Evolutionary conservation across 2,113 vertebrate species (phyloP).

Genomic region (Ophthalmolycus amberensis): DNA sequence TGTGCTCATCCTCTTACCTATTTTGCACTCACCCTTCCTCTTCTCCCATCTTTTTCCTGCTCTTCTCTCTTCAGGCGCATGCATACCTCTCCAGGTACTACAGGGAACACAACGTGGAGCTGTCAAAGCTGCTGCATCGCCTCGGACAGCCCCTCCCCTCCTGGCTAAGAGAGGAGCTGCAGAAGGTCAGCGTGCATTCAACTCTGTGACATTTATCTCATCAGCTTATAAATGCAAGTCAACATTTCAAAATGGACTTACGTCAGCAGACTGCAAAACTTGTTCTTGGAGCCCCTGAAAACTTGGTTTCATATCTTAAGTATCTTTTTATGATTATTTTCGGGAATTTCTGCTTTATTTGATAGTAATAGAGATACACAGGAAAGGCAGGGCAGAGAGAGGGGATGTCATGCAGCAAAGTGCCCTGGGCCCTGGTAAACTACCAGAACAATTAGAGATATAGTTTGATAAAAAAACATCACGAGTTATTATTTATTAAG

Average conservation of each 20-base stretch:
- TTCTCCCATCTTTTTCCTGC: neutral
- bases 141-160: slow-evolving; percentile 95
- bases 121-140: slow-evolving; percentile 94
- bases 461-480: neutral
- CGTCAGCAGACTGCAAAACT: neutral
- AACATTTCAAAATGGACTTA: neutral
- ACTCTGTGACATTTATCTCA: slow-evolving; percentile 22
- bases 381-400: too few species aligned
- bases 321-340: neutral
- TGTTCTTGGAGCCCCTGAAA: neutral
- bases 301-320: neutral
- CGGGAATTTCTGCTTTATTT: too few species aligned
- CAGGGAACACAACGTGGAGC: slow-evolving; percentile 95
- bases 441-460: neutral
- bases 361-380: too few species aligned
- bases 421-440: neutral
- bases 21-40: neutral
- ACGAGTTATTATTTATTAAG: neutral
- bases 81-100: slow-evolving; percentile 94
- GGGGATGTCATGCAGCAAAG: too few species aligned
- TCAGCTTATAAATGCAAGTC: neutral
- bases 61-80: slow-evolving; percentile 85
- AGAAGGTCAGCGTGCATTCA: slow-evolving; percentile 90
- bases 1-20: neutral
- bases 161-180: slow-evolving; percentile 96